Evolutionary conservation across 2,113 vertebrate genomes (phyloP).

Genomic region (Malurus cyaneus): DNA sequence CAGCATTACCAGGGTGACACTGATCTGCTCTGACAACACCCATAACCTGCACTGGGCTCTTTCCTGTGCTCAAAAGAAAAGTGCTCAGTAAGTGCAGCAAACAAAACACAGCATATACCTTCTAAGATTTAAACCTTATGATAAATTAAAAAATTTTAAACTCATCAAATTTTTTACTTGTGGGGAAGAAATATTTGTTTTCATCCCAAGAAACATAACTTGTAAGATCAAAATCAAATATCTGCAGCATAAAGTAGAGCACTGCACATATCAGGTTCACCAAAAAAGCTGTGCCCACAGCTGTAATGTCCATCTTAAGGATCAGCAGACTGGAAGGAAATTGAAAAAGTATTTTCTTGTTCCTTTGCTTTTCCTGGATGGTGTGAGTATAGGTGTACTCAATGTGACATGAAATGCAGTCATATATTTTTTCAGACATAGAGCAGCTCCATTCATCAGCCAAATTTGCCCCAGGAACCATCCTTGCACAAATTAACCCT

Average conservation of each 20-base stretch:
- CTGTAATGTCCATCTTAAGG: not conserved
- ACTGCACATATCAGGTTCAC: not conserved
- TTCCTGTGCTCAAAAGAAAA: not conserved
- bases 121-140: not conserved
- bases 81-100: not conserved
- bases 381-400: not conserved
- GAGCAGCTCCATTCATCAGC: not conserved
- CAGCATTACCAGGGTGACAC: not conserved
- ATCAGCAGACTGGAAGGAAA: not conserved
- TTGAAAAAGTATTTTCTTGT: not conserved
- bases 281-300: not conserved
- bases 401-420: not conserved
- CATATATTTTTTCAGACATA: not conserved
- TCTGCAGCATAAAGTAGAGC: not conserved
- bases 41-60: not conserved
- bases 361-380: not conserved
- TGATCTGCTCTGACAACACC: not conserved
- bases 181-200: not conserved
- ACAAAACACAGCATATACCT: not conserved
- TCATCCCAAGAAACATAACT: not conserved
- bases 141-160: not conserved
- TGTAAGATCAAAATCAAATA: not conserved
- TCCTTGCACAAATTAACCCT: not conserved
- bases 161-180: not conserved
- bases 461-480: not conserved